Base-by-base conservation (phyloP, 30 jellyfish, hydroid and myxozoan species). In the Catostylus mosaicus region DNA sequence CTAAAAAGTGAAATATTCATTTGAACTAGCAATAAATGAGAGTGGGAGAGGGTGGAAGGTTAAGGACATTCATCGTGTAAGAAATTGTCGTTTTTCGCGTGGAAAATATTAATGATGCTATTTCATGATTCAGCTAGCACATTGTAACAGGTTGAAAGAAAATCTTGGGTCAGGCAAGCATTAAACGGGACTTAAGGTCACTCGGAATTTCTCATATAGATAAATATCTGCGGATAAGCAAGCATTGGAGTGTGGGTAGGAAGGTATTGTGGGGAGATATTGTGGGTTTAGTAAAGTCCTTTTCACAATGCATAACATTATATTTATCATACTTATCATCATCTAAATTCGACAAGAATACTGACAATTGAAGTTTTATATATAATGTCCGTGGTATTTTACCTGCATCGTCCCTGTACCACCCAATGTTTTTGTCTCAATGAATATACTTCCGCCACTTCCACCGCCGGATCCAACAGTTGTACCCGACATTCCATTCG, bases 381-480 rank as follows among this genome's bases (percentile, higher is more conserved):
- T 5, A 40, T 14, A 40, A 40, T 5, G 54, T 14, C 7, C 14
- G 7, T 40, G 7, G 54, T 14, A 40, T 7, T 40, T 14, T 35
- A 79, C 90, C 75, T 79, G 90, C 2, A 79, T 20, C 20, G 90
- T 79, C 24, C 90, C 90, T 29, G 90, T 79, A 30, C 90, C 90
- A 46, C 70, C 74, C n/a, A 79, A 46, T 0, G 50, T n/a, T 18
- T 37, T 14, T 26, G 90, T 64, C 38, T 79, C 90, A 36, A 79
- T 65, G 2, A 46, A 78, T 9, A 79, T 64, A 46, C 90, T 79
- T 20, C 90, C 90, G 11, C 83, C 90, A 64, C 82, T 79, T 22
- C 90, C 90, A 1, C 90, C 90, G 3, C 90, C 90, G 19, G 90
- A 80, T 10, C 90, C 90, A 0, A 36, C 38, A 23, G 76, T 20